Conservation (phyloP, 2,113 vertebrate genomes). For the Cinclus cinclus region DNA sequence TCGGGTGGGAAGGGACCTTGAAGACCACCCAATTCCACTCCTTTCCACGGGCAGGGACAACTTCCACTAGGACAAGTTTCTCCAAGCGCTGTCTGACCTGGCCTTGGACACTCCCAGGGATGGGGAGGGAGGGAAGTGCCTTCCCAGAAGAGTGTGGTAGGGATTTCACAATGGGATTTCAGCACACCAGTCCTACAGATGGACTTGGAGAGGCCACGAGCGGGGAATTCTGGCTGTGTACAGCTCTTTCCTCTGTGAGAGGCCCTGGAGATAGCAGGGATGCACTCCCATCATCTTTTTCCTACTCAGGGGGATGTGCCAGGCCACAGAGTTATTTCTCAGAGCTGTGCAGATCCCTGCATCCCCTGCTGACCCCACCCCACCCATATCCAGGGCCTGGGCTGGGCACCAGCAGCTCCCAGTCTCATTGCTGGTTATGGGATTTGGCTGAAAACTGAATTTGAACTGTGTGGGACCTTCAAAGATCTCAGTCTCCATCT, state of each 20-base stretch:
- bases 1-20: neutral
- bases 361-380: neutral
- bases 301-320: neutral
- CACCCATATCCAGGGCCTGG: neutral
- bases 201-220: accelerated
- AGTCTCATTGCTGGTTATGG: neutral
- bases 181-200: neutral
- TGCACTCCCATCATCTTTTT: neutral
- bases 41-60: neutral
- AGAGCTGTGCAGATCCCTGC: neutral
- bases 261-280: neutral
- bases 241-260: accelerated
- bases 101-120: neutral
- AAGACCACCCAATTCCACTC: neutral
- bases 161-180: neutral
- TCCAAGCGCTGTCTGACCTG: accelerated
- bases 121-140: neutral
- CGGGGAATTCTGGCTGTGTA: neutral
- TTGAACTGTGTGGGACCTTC: neutral
- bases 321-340: neutral
- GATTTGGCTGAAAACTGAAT: neutral
- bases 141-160: accelerated
- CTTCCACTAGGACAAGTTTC: neutral
- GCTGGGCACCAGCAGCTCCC: neutral
- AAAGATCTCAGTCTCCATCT: neutral